Evolutionary conservation across 2,113 vertebrate species (phyloP).

Genomic region (Coryphaenoides rupestris): DNA sequence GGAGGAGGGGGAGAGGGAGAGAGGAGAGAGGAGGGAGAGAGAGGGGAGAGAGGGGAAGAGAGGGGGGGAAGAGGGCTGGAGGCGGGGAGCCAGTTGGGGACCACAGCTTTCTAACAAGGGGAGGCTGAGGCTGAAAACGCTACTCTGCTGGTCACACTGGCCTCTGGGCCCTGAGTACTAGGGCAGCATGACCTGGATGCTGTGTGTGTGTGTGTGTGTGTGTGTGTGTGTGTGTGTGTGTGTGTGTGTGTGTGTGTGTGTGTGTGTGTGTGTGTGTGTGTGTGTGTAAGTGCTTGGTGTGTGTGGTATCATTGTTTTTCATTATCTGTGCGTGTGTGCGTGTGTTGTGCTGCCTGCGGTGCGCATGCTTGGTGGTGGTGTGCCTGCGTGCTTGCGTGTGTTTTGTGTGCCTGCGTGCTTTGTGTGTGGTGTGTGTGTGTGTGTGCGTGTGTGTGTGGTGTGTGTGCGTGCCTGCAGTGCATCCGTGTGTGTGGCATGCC

Average conservation of each 20-base stretch:
- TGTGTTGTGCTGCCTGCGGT: no score
- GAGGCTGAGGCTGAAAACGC: constrained; percentile 59
- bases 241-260: not conserved
- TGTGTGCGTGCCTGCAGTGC: not conserved
- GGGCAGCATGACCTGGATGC: constrained; percentile 62
- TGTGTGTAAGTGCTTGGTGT: not conserved
- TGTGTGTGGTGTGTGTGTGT: not conserved
- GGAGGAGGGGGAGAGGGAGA: no score
- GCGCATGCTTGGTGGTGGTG: not conserved
- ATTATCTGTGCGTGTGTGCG: not conserved
- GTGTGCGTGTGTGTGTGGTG: not conserved
- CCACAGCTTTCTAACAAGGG: constrained; percentile 57
- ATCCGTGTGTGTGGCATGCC: not conserved
- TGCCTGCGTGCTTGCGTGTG: not conserved
- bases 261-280: not conserved
- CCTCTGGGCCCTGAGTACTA: constrained; percentile 44
- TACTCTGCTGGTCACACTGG: constrained; percentile 51
- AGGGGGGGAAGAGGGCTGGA: constrained; percentile 28
- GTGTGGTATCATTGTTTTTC: not conserved
- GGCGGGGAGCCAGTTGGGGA: constrained; percentile 58
- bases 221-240: not conserved
- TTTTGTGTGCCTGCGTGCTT: no score
- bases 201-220: not conserved
- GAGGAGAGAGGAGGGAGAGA: no score
- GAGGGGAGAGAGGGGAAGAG: not conserved